Base-by-base conservation (phyloP, 2,113 vertebrate species). In the Vulpes lagopus region DNA sequence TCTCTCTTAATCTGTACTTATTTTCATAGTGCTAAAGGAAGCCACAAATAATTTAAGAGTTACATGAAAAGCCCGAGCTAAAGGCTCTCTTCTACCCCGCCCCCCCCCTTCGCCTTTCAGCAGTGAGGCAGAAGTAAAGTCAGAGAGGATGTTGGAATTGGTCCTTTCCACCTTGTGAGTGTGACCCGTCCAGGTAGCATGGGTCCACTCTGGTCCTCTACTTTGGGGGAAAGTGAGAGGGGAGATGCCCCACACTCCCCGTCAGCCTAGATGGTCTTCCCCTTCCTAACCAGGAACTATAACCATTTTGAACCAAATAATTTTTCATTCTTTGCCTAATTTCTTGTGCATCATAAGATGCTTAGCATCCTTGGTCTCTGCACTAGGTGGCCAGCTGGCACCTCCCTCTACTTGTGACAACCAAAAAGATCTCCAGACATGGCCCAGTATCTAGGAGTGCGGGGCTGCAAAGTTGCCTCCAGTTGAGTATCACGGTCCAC, bases 1-100 rank as follows among this genome's bases (percentile, higher is more conserved):
- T 89, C 60, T 83, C 71, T 85, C 93, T 90, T 67, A 95, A 84
- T 64, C 81, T 65, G 92, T 85, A 53, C 96, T 83, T 95, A 82
- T 93, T 76, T 27, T 87, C 62, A 49, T 88, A 67, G 38, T 74
- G 60, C 64, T 80, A 59, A 38, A 95, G 67, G 84, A 87, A 93
- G 78, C 55, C 91, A 95, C 74, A 94, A 79, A 96, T 94, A 95
- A 94, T 64, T 67, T 25, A 73, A 96, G 51, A 64, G 14, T 11
- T 64, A 12, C 7, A 8, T 15, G 60, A 95, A 74, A 95, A 92
- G 30, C 55, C 5, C 60, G 91, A 89, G 90, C 35, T 8, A 25
- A 38, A 5, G 69, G 20, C 59, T 80, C 69, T 43, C 11, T n/a
- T 62, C 25, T 32, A 1, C 43, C 43, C 0, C 43, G 1, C 43